phyloP scores from a whole-genome alignment of 2,113 vertebrate genomes.

The Oceanodroma tethys region DNA sequence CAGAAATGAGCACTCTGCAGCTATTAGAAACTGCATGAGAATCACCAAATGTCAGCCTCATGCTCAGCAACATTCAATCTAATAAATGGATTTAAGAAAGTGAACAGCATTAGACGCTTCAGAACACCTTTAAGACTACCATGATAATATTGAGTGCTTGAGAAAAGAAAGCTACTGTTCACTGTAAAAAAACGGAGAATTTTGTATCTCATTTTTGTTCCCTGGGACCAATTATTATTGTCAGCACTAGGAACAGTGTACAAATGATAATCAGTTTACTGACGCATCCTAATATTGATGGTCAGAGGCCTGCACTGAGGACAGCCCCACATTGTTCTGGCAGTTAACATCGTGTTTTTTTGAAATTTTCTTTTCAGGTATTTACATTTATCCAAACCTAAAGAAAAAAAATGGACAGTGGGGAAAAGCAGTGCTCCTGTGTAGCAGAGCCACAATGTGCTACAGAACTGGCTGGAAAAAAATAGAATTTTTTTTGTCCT shows the following conservation, averaged over 20 bases:
- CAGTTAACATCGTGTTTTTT: neutral
- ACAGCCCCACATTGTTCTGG: neutral
- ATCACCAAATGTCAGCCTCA: constrained; percentile 44
- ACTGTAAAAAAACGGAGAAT: neutral
- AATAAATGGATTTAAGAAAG: constrained; percentile 28
- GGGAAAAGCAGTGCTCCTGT: neutral
- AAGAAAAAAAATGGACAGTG: neutral
- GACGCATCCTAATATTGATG: neutral
- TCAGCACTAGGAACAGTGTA: neutral
- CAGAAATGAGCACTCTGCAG: constrained; percentile 60
- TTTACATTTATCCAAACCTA: neutral
- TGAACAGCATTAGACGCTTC: neutral
- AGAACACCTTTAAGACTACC: constrained; percentile 11
- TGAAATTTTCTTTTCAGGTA: neutral
- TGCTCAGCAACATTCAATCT: constrained; percentile 1
- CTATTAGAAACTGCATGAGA: constrained; percentile 31
- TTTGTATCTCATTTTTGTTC: neutral
- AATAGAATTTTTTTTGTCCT: neutral
- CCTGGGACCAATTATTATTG: constrained; percentile 19
- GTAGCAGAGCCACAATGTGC: neutral
- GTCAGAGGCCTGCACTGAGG: neutral
- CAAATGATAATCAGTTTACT: neutral
- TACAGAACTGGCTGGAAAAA: neutral
- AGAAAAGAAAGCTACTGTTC: neutral
- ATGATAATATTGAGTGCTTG: neutral